Conservation (phyloP, 30 jellyfish, hydroid and myxozoan genomes). For the Mastigias papua region DNA sequence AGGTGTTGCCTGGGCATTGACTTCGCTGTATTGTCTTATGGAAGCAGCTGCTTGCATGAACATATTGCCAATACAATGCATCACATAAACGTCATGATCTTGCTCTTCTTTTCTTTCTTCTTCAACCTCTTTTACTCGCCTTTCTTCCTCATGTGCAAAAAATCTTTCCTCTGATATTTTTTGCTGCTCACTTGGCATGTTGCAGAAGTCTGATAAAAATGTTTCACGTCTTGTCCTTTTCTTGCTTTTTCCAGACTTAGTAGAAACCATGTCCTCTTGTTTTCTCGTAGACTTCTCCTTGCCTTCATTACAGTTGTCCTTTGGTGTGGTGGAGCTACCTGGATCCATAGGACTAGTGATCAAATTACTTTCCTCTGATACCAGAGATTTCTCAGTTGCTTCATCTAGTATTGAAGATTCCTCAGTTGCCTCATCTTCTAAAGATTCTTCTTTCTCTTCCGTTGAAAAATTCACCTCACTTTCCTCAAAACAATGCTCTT, state of each 20-base stretch:
- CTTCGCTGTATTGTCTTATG: neutral
- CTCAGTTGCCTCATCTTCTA: neutral
- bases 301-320: neutral
- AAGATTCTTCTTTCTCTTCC: neutral
- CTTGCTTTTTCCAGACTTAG: neutral
- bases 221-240: no score
- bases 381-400: neutral
- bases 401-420: neutral
- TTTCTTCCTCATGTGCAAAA: constrained; percentile 44
- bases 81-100: constrained; percentile 27
- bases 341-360: neutral
- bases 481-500: neutral
- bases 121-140: constrained; percentile 21
- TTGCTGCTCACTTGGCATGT: constrained; percentile 5
- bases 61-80: constrained; percentile 30
- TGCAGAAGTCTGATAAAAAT: constrained; percentile 6
- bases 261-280: neutral
- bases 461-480: neutral
- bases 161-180: constrained; percentile 31
- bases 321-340: neutral
- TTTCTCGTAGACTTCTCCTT: constrained; percentile 9
- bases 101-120: constrained; percentile 17
- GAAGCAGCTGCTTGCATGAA: constrained; percentile 21
- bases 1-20: neutral
- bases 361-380: neutral